Conservation (phyloP, 2,888 invertebrate species). For the Altica lythri region DNA sequence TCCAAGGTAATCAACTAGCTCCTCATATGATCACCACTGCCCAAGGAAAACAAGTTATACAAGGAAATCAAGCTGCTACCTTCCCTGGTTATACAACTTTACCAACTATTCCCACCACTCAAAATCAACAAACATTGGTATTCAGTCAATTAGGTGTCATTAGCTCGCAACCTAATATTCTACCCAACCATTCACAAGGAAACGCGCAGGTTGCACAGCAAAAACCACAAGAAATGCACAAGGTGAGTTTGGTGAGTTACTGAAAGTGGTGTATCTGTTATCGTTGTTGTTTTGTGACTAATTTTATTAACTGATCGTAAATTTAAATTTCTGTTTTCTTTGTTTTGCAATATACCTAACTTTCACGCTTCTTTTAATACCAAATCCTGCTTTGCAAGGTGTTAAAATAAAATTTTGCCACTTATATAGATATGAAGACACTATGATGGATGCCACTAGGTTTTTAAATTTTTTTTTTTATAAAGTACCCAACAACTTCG, state of each 20-base stretch:
- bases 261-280: constrained; percentile 5
- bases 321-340: no score
- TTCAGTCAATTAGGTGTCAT: constrained; percentile 74
- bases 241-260: constrained; percentile 57
- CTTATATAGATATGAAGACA: no score
- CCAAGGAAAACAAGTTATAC: constrained; percentile 74
- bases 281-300: background rate
- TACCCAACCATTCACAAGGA: constrained; percentile 64
- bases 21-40: constrained; percentile 82
- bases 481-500: no score
- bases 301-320: background rate
- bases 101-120: constrained; percentile 76
- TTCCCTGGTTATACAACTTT: constrained; percentile 80
- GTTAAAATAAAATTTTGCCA: no score
- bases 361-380: no score
- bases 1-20: constrained; percentile 76
- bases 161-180: constrained; percentile 70
- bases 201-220: constrained; percentile 59
- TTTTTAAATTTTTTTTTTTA: no score
- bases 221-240: constrained; percentile 69
- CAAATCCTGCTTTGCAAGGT: no score
- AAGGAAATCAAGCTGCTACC: constrained; percentile 66
- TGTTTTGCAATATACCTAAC: no score
- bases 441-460: no score
- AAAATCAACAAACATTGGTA: constrained; percentile 77